Base-by-base conservation (phyloP, 2,113 vertebrate genomes). In the Nicator chloris region DNA sequence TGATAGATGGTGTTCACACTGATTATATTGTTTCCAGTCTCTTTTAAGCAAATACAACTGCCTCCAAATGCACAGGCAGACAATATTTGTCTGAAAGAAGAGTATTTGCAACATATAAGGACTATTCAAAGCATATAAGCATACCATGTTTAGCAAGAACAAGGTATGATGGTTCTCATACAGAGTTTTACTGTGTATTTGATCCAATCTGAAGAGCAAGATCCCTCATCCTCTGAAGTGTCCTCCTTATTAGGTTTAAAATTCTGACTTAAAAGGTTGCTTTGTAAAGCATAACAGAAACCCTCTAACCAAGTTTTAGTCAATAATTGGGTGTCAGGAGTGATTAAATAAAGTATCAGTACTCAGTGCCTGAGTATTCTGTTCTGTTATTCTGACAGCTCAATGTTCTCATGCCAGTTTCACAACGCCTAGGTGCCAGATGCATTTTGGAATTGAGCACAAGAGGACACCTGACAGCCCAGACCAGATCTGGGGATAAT, bases 1-100 rank as follows among this genome's bases (percentile, higher is more conserved):
- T 99, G 51, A 98, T 99, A 15, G 99, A 99, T 6, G 99, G 99
- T 27, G 86, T 94, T 56, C 98, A 97, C 60, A 97, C 96, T 0
- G 98, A 99, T 88, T 99, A 99, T 65, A 93, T 99, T 22, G 97
- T 99, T 78, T 71, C 98, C 44, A 86, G 68, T 57, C 89, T 98
- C 73, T 98, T 98, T 94, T 98, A 83, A 96, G 40, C 22, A 54
- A 9, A 53, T 76, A 16, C 47, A 59, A 2, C 49, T 71, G 91
- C 35, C 37, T 92, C 59, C 40, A 63, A 30, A 73, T 17, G 47
- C 40, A 18, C 17, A 47, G 26, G 4, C 23, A 30, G 27, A 47
- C 8, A 28, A 2, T 42, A 35, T 65, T 78, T 81, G 10, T 39
- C 77, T 96, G 79, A 73, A 86, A 82, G 13, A 79, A 30, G 1